These are phyloP conservation scores for Martes martes DNA, from an alignment of 2,113 vertebrate genomes.

Conservation along the genomic window DNA sequence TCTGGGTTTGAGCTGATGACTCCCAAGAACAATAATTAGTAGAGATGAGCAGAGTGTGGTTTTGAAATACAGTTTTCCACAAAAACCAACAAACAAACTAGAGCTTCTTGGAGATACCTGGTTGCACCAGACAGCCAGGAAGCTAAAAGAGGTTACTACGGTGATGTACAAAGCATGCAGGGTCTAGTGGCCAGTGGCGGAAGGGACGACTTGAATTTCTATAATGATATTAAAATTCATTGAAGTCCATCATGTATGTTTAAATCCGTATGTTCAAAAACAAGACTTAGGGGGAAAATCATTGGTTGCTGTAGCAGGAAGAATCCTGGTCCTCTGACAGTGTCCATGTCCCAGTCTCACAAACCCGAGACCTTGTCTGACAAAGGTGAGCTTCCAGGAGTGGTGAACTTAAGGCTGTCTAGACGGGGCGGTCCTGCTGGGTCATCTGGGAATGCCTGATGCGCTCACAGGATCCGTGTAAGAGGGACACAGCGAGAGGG, in stretches of 20 bases:
- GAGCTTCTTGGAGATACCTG: neutral
- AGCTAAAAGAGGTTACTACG: rapidly evolving
- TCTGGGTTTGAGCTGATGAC: neutral
- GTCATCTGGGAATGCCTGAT: neutral
- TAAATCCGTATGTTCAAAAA: neutral
- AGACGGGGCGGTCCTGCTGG: too few species aligned
- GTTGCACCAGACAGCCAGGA: too few species aligned
- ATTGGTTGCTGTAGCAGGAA: neutral
- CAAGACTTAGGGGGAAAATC: neutral
- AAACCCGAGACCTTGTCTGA: neutral
- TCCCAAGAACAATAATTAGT: neutral
- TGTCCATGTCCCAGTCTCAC: neutral
- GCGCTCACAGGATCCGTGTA: neutral
- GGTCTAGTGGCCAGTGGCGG: rapidly evolving
- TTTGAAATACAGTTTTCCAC: neutral
- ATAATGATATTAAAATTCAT: neutral
- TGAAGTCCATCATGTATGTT: neutral
- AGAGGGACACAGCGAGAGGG: neutral
- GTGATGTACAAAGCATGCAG: rapidly evolving
- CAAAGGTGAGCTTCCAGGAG: neutral
- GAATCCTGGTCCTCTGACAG: neutral
- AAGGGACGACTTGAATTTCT: neutral
- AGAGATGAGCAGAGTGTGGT: neutral
- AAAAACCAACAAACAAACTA: neutral
- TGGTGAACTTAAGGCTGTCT: neutral